Conservation (phyloP, 2,113 vertebrate genomes). For the Buteo buteo region DNA sequence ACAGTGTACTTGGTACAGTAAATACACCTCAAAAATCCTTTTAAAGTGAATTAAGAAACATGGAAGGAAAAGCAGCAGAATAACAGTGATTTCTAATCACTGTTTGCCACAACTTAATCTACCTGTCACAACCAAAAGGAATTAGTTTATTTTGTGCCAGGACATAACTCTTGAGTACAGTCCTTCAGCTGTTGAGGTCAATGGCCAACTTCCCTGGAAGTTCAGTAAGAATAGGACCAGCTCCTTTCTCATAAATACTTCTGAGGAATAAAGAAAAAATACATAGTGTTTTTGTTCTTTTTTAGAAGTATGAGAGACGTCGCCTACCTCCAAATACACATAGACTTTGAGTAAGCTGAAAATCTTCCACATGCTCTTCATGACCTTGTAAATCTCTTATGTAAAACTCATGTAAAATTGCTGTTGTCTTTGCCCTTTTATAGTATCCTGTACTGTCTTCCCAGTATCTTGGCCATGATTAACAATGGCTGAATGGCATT, state of each 20-base stretch:
- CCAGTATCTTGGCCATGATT: not conserved
- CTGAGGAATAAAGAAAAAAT: not conserved
- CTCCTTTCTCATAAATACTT: not conserved
- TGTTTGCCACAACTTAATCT: not conserved
- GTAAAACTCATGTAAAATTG: not conserved
- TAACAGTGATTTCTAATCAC: not conserved
- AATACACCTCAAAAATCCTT: not conserved
- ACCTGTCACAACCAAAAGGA: not conserved
- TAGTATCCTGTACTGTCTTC: not conserved
- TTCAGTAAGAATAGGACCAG: not conserved
- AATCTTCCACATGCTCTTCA: not conserved
- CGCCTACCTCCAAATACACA: not conserved
- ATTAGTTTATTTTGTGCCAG: not conserved
- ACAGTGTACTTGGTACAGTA: not conserved
- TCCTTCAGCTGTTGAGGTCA: not conserved
- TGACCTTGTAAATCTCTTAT: not conserved
- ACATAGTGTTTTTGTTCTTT: not conserved
- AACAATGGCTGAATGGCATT: not conserved
- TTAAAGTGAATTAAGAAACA: not conserved
- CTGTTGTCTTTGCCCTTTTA: not conserved
- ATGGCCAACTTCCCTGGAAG: not conserved
- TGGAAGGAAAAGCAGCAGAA: not conserved
- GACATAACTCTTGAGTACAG: not conserved
- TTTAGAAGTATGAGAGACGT: rapidly evolving
- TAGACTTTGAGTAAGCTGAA: not conserved